phyloP scores from a whole-genome alignment of 2,888 invertebrate species.

The Scrobipalpa atriplicella region DNA sequence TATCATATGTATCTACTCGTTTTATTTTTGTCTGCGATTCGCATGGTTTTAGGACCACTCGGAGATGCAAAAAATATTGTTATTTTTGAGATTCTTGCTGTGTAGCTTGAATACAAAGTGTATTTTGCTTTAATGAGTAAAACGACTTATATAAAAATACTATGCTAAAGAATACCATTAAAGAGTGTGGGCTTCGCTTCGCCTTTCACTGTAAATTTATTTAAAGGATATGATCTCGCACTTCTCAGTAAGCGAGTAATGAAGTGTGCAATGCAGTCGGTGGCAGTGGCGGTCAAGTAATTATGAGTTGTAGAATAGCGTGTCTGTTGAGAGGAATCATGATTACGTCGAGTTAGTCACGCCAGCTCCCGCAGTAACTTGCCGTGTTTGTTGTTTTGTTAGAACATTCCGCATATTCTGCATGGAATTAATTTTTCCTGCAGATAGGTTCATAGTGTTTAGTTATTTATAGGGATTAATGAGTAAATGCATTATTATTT shows the following conservation, averaged over 20 bases:
- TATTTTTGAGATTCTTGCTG: too few relatives aligned
- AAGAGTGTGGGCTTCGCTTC: too few relatives aligned
- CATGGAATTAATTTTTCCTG: conserved; percentile 7
- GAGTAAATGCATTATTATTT: neutral
- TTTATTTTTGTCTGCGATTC: conserved; percentile 54
- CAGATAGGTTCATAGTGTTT: neutral
- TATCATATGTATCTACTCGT: conserved; percentile 44
- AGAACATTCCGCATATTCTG: conserved; percentile 19
- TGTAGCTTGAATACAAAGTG: too few relatives aligned
- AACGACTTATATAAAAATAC: too few relatives aligned
- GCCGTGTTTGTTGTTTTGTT: conserved; percentile 28
- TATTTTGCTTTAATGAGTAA: too few relatives aligned
- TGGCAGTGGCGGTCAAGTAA: conserved; percentile 7
- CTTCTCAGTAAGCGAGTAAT: neutral
- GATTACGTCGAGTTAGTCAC: conserved; percentile 65
- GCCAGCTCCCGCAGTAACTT: conserved; percentile 44
- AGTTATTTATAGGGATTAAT: neutral
- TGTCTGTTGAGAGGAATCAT: conserved; percentile 48
- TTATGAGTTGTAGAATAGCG: conserved; percentile 13
- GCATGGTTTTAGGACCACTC: neutral
- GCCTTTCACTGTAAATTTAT: too few relatives aligned
- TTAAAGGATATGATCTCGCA: neutral
- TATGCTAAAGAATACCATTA: too few relatives aligned
- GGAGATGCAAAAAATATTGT: neutral
- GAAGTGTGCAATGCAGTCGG: neutral